Evolutionary conservation across 2,888 invertebrate species (phyloP).

Genomic region (Chesias legatella): DNA sequence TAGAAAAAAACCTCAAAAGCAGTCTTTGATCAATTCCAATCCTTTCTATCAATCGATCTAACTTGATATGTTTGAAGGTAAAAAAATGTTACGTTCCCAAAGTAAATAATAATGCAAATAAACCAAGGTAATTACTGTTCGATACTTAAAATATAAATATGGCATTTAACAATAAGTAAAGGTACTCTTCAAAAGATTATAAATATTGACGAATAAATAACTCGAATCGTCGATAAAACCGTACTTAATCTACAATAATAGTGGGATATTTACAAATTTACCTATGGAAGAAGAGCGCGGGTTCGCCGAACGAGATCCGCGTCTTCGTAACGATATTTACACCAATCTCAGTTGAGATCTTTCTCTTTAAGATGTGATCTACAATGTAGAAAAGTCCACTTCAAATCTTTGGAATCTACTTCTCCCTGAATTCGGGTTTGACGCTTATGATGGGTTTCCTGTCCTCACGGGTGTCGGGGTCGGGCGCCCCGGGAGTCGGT

Average conservation of each 20-base stretch:
- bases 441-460: conserved; percentile 78
- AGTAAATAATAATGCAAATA: conserved; percentile 40
- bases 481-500: conserved; percentile 59
- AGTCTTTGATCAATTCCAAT: conserved; percentile 78
- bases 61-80: conserved; percentile 60
- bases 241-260: conserved; percentile 61
- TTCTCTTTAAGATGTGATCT: conserved; percentile 40
- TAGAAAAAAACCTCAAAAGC: conserved; percentile 60
- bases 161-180: conserved; percentile 76
- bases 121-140: conserved; percentile 55
- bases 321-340: conserved; percentile 75
- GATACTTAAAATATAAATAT: conserved; percentile 77
- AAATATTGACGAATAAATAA: conserved; percentile 75
- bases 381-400: conserved; percentile 22
- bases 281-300: conserved; percentile 76
- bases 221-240: conserved; percentile 70
- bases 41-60: conserved; percentile 44
- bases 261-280: conserved; percentile 79
- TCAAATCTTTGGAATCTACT: conserved; percentile 46
- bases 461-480: conserved; percentile 64
- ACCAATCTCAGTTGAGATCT: conserved; percentile 69
- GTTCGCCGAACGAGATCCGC: conserved; percentile 59
- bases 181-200: conserved; percentile 75
- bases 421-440: conserved; percentile 77
- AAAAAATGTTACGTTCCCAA: conserved; percentile 36